Conservation (phyloP, 2,888 invertebrate genomes). For the Teinopalpus imperialis region DNA sequence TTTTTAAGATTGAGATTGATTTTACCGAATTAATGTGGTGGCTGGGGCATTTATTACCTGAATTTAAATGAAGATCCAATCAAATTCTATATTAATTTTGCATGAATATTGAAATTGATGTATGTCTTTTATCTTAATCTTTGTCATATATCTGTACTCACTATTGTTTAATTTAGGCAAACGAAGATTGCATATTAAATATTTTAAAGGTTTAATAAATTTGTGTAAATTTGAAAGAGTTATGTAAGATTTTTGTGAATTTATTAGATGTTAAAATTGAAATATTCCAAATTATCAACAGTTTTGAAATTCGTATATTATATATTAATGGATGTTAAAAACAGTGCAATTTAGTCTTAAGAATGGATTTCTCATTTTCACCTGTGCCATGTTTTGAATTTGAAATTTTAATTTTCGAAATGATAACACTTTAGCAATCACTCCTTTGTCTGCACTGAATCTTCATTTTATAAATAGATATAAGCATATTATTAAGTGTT, state of each 20-base stretch:
- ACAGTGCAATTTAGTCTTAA: conserved; percentile 18
- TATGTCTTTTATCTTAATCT: not conserved
- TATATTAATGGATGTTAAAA: conserved; percentile 23
- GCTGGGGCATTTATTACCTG: conserved; percentile 31
- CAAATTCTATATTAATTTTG: conserved; percentile 35
- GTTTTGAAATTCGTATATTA: conserved; percentile 23
- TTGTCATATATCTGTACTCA: not conserved
- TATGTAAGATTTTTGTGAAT: conserved; percentile 21
- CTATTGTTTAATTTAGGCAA: not conserved
- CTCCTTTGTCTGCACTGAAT: conserved; percentile 29
- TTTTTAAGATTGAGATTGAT: conserved; percentile 18
- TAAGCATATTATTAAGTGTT: conserved; percentile 39
- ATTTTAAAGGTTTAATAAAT: conserved; percentile 6
- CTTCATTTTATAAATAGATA: conserved; percentile 23
- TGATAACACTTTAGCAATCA: conserved; percentile 26
- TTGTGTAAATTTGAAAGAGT: conserved; percentile 19
- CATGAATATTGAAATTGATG: conserved; percentile 36
- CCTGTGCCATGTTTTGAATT: conserved; percentile 62
- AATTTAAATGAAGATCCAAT: conserved; percentile 37
- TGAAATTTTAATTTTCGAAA: conserved; percentile 33
- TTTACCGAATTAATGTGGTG: conserved; percentile 27
- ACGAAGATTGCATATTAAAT: conserved; percentile 10
- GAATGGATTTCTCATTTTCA: conserved; percentile 39
- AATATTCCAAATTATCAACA: conserved; percentile 24
- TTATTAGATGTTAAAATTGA: conserved; percentile 20